Evolutionary conservation across 2,888 invertebrate genomes (phyloP).

Genomic region (Tachina grossa): DNA sequence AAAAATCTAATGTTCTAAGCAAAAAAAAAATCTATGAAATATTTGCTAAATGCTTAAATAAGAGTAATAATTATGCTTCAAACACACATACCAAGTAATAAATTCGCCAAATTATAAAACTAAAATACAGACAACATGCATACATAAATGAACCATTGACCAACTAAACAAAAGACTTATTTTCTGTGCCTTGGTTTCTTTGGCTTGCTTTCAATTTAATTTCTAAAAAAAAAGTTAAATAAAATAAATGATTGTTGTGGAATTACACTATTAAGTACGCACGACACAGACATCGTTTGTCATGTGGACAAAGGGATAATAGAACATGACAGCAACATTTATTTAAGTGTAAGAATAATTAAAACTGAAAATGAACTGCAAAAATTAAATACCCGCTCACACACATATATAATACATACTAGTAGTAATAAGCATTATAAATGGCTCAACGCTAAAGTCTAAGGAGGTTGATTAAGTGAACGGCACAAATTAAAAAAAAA

Average conservation of each 20-base stretch:
- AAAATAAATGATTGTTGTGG: slow-evolving; percentile 65
- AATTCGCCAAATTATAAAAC: background rate
- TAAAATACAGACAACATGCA: background rate
- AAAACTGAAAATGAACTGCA: slow-evolving; percentile 61
- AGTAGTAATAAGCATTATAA: slow-evolving; percentile 22
- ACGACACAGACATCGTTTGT: slow-evolving; percentile 70
- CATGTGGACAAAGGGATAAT: slow-evolving; percentile 70
- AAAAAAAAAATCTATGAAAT: background rate
- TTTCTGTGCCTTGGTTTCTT: slow-evolving; percentile 2
- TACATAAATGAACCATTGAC: background rate
- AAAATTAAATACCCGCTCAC: slow-evolving; percentile 31
- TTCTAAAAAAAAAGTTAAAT: slow-evolving; percentile 21
- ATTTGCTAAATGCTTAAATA: background rate
- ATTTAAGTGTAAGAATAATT: slow-evolving; percentile 69
- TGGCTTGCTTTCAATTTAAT: slow-evolving; percentile 28
- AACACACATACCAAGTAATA: background rate
- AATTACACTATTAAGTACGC: slow-evolving; percentile 63
- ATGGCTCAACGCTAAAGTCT: slow-evolving; percentile 26
- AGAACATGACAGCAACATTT: slow-evolving; percentile 71
- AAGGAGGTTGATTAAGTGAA: slow-evolving; percentile 5
- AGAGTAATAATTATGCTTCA: background rate
- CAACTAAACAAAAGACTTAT: slow-evolving; percentile 29
- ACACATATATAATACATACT: background rate
- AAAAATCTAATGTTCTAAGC: no score
- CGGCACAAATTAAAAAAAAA: background rate